These are phyloP conservation scores for Heliconius sara DNA, from an alignment of 2,888 invertebrate species.

Conservation along the genomic window DNA sequence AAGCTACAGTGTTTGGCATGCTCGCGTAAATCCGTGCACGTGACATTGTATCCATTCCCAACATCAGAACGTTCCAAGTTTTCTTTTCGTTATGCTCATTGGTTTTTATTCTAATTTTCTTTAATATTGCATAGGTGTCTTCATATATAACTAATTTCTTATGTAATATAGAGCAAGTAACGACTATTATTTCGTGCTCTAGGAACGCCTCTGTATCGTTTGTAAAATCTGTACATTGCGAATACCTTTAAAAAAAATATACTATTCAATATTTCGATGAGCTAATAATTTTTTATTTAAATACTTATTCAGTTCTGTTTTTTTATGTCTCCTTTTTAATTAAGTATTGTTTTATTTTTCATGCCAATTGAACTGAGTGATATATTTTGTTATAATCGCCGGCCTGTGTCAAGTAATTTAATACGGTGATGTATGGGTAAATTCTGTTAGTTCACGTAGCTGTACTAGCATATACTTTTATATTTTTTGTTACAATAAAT, in stretches of 20 bases:
- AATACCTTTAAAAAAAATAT: conserved; percentile 58
- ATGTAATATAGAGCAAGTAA: conserved; percentile 53
- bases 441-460: not conserved
- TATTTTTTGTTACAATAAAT: no score
- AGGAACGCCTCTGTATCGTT: conserved; percentile 53
- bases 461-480: no score
- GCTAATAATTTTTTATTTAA: not conserved
- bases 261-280: not conserved
- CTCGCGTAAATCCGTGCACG: conserved; percentile 89
- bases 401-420: not conserved
- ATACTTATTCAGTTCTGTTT: not conserved
- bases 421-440: not conserved
- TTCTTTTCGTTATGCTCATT: conserved; percentile 8
- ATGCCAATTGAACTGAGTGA: no score
- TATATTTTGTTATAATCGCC: not conserved
- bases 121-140: conserved; percentile 61
- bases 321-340: not conserved
- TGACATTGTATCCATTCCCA: conserved; percentile 94
- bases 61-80: conserved; percentile 85
- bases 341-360: no score
- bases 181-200: conserved; percentile 59
- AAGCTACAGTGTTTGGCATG: conserved; percentile 88
- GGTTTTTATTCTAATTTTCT: conserved; percentile 49
- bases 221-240: conserved; percentile 55
- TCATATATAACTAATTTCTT: conserved; percentile 53